phyloP scores from a whole-genome alignment of 1,140 invertebrate genomes.

The Hyles vespertilio region DNA sequence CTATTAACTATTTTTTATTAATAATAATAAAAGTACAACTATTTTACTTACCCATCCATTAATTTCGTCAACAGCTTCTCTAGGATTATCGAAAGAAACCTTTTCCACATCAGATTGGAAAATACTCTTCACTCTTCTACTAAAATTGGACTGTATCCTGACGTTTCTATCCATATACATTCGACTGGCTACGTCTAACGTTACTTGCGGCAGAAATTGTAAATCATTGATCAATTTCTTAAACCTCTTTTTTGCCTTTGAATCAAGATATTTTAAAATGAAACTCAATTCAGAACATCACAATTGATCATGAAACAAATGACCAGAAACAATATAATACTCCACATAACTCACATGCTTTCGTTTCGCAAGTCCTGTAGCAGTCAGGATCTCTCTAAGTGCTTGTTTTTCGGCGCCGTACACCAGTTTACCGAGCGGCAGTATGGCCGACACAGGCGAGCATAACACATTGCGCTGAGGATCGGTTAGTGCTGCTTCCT shows the following conservation, averaged over 20 bases:
- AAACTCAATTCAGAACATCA: too few relatives aligned
- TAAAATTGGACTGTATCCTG: conserved; percentile 19
- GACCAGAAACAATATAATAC: too few relatives aligned
- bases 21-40: too few relatives aligned
- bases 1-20: too few relatives aligned
- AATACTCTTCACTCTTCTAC: conserved; percentile 20
- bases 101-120: conserved; percentile 33
- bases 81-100: conserved; percentile 26
- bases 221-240: conserved; percentile 20
- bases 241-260: not conserved
- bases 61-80: conserved; percentile 25
- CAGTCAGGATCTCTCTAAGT: conserved; percentile 30
- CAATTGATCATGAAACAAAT: too few relatives aligned
- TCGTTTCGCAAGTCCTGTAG: conserved; percentile 23
- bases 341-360: too few relatives aligned
- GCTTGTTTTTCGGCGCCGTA: conserved; percentile 30
- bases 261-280: too few relatives aligned
- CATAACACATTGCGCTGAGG: conserved; percentile 26
- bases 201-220: conserved; percentile 35
- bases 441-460: conserved; percentile 47
- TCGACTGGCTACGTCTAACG: conserved; percentile 36
- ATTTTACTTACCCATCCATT: conserved; percentile 42
- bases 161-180: conserved; percentile 29
- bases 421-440: conserved; percentile 45
- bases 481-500: conserved; percentile 16